phyloP scores from a whole-genome alignment of 2,113 vertebrate species.

The Thamnaconus septentrionalis region DNA sequence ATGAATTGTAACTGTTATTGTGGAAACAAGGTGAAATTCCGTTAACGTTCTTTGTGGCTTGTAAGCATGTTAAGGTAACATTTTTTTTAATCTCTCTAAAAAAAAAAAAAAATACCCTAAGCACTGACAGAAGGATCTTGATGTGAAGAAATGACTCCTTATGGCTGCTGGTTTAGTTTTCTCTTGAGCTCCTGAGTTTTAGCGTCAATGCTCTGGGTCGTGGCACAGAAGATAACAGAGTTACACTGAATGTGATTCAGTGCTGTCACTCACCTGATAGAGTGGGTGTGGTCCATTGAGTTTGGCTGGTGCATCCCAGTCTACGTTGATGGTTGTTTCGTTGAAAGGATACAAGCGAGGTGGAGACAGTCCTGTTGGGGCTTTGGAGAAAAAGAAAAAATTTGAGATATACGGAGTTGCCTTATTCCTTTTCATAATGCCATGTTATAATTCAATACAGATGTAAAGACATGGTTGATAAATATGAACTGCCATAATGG shows the following conservation, averaged over 20 bases:
- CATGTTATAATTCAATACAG: background rate
- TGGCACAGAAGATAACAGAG: too few relatives aligned
- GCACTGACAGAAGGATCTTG: too few relatives aligned
- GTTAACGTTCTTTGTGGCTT: background rate
- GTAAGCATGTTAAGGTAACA: too few relatives aligned
- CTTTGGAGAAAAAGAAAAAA: constrained; percentile 62
- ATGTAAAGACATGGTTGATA: too few relatives aligned
- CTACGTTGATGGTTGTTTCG: constrained; percentile 76
- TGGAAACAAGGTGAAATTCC: background rate
- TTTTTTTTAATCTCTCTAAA: too few relatives aligned
- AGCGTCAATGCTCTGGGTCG: too few relatives aligned
- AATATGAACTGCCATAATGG: background rate
- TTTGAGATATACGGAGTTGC: background rate
- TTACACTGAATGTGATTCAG: background rate
- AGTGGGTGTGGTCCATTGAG: constrained; percentile 84
- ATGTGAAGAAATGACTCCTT: too few relatives aligned
- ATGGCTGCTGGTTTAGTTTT: too few relatives aligned
- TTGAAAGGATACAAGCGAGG: constrained; percentile 78
- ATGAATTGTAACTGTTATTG: background rate
- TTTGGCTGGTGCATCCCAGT: constrained; percentile 80
- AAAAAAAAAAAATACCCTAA: too few relatives aligned
- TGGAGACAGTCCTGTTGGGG: constrained; percentile 77
- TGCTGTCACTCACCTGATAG: constrained; percentile 73
- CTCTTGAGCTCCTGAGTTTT: too few relatives aligned
- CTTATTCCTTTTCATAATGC: background rate